phyloP scores from a whole-genome alignment of 53 echinoderm and acorn worm species.

The Luidia sarsii region DNA sequence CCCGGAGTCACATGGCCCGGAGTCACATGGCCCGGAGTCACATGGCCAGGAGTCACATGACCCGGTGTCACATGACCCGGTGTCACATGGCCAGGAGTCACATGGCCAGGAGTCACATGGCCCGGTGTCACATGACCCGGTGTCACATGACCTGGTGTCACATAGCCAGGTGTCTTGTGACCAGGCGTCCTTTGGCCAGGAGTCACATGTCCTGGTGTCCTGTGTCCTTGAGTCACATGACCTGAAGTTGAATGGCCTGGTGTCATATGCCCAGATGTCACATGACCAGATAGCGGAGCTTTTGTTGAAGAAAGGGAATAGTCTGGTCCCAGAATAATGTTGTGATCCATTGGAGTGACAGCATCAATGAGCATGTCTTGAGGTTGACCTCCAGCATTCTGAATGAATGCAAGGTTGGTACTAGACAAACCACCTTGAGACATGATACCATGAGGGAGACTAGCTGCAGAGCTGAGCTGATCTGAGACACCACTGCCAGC shows the following conservation, averaged over 20 bases:
- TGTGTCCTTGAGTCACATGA: conserved; percentile 24
- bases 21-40: conserved; percentile 18
- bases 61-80: conserved; percentile 29
- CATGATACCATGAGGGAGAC: conserved; percentile 37
- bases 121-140: conserved; percentile 9
- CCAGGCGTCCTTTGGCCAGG: conserved; percentile 46
- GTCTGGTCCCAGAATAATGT: conserved; percentile 29
- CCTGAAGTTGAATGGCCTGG: conserved; percentile 31
- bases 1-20: conserved; percentile 30
- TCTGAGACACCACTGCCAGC: background rate
- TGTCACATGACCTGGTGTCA: conserved; percentile 18
- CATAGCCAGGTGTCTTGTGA: conserved; percentile 8
- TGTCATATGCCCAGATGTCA: conserved; percentile 21
- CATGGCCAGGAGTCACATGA: conserved; percentile 11
- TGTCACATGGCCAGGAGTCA: conserved; percentile 30
- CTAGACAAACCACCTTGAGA: conserved; percentile 48
- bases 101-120: conserved; percentile 20
- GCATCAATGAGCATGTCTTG: conserved; percentile 31
- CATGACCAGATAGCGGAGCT: conserved; percentile 12
- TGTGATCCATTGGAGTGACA: conserved; percentile 67
- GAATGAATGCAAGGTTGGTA: conserved; percentile 43
- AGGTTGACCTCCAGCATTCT: conserved; percentile 40
- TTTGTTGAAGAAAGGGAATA: conserved; percentile 23
- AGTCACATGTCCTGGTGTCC: conserved; percentile 29
- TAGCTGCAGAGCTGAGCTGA: background rate